Percentiles rank a stretch among this genome's conserved stretches.
Conservation (phyloP, 2,113 vertebrate species). For the Lasiurus cinereus region DNA sequence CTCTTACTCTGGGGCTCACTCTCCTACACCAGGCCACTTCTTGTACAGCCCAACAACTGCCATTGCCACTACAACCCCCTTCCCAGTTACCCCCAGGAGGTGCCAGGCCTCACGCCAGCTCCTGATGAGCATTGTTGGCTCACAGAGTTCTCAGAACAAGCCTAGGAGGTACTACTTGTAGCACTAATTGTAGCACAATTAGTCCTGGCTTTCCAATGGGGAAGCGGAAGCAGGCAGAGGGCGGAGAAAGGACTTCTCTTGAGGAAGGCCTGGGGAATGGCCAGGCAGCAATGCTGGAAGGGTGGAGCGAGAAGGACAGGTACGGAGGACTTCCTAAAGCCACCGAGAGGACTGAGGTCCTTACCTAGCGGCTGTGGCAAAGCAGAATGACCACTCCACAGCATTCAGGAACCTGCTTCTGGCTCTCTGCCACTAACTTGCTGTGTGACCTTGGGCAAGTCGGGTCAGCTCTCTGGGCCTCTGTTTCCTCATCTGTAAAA, state of each 20-base stretch:
- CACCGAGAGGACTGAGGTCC: not conserved
- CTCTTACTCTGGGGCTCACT: not conserved
- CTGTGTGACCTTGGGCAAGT: not conserved
- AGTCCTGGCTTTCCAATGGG: not conserved
- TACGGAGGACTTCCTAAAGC: not conserved
- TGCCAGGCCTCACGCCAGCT: not conserved
- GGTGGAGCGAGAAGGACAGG: not conserved
- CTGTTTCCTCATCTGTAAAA: conserved; percentile 59
- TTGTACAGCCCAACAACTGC: not conserved
- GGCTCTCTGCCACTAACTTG: not conserved
- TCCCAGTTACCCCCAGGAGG: not conserved
- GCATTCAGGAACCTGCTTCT: not conserved
- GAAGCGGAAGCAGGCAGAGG: not conserved
- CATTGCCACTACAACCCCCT: not conserved
- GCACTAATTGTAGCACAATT: not conserved
- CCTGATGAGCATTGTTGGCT: not conserved
- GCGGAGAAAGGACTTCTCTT: not conserved
- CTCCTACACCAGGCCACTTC: not conserved
- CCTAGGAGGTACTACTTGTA: not conserved
- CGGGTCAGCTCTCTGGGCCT: conserved; percentile 20
- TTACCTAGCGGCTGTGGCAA: not conserved
- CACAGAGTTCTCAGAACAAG: not conserved
- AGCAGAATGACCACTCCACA: not conserved
- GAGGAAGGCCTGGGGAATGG: not conserved
- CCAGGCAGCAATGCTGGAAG: not conserved